Percentiles rank a stretch among this genome's conserved stretches.
phyloP scores from a whole-genome alignment of 2,888 invertebrate species.

The Lampropteryx suffumata region DNA sequence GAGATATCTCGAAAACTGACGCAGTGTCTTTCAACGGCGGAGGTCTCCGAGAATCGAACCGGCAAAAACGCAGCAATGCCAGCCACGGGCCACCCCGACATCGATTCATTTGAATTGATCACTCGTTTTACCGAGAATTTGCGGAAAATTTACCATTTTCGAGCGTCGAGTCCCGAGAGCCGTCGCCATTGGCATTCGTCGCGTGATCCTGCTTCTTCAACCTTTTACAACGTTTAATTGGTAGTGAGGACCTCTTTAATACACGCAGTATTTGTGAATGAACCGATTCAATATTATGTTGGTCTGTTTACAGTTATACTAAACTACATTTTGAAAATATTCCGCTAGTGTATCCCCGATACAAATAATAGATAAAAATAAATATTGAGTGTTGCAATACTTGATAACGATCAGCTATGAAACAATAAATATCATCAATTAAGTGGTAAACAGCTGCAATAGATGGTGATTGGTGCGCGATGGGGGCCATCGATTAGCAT shows the following conservation, averaged over 20 bases:
- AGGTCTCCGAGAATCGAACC: conserved; percentile 37
- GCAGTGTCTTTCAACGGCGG: conserved; percentile 33
- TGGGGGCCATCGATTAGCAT: conserved; percentile 51
- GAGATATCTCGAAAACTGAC: too few relatives aligned
- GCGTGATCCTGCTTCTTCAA: too few relatives aligned
- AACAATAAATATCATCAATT: conserved; percentile 25
- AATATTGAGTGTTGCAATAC: too few relatives aligned
- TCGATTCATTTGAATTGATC: conserved; percentile 34
- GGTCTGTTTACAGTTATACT: background rate
- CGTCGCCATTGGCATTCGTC: conserved; percentile 17
- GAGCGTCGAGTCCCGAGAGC: conserved; percentile 6
- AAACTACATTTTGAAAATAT: too few relatives aligned
- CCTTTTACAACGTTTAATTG: conserved; percentile 25
- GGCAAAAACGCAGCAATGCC: conserved; percentile 44
- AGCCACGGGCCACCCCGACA: conserved; percentile 30
- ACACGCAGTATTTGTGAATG: conserved; percentile 26
- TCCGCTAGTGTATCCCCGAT: background rate
- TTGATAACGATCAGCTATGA: background rate
- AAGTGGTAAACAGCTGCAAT: conserved; percentile 26
- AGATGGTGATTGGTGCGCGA: conserved; percentile 36
- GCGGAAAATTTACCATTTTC: conserved; percentile 42
- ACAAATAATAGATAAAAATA: too few relatives aligned
- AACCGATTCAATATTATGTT: conserved; percentile 16
- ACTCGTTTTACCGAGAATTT: conserved; percentile 37
- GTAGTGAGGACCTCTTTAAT: conserved; percentile 21